phyloP scores from a whole-genome alignment of 1,140 invertebrate genomes.

The Aphelinus certus region DNA sequence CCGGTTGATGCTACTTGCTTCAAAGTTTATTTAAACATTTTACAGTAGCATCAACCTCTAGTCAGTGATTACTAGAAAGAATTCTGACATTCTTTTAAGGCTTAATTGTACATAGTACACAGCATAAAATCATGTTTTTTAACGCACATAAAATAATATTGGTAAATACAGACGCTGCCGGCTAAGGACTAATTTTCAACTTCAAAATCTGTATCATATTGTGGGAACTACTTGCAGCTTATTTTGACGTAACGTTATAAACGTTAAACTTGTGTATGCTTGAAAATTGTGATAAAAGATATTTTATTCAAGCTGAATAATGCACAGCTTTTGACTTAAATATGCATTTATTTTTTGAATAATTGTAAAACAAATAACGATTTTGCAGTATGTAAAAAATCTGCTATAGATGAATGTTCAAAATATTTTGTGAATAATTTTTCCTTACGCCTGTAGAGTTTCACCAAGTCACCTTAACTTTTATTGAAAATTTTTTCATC shows the following conservation, averaged over 20 bases:
- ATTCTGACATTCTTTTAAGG: slow-evolving; percentile 34
- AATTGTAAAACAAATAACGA: slow-evolving; percentile 24
- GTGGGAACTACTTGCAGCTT: slow-evolving; percentile 32
- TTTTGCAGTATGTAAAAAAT: slow-evolving; percentile 10
- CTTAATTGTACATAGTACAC: slow-evolving; percentile 28
- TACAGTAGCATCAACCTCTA: slow-evolving; percentile 35
- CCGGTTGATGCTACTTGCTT: slow-evolving; percentile 34
- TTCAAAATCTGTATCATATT: slow-evolving; percentile 31
- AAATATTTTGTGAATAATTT: slow-evolving; percentile 28
- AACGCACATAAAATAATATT: slow-evolving; percentile 32
- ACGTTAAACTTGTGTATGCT: slow-evolving; percentile 36
- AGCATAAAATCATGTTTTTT: slow-evolving; percentile 27
- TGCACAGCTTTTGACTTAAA: slow-evolving; percentile 37
- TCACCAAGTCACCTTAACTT: slow-evolving; percentile 5
- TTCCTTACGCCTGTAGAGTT: slow-evolving; percentile 26
- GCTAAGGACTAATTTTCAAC: slow-evolving; percentile 29
- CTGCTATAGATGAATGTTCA: slow-evolving; percentile 13
- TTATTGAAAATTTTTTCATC: slow-evolving; percentile 18
- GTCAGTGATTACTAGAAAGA: slow-evolving; percentile 35
- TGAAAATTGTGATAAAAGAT: slow-evolving; percentile 37
- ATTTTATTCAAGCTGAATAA: slow-evolving; percentile 36
- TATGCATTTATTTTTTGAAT: slow-evolving; percentile 39
- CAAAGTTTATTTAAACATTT: slow-evolving; percentile 28
- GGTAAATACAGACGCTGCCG: slow-evolving; percentile 37
- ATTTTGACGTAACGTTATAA: slow-evolving; percentile 38